Base-by-base conservation (phyloP, 1,140 invertebrate species). In the Frieseomelitta varia region DNA sequence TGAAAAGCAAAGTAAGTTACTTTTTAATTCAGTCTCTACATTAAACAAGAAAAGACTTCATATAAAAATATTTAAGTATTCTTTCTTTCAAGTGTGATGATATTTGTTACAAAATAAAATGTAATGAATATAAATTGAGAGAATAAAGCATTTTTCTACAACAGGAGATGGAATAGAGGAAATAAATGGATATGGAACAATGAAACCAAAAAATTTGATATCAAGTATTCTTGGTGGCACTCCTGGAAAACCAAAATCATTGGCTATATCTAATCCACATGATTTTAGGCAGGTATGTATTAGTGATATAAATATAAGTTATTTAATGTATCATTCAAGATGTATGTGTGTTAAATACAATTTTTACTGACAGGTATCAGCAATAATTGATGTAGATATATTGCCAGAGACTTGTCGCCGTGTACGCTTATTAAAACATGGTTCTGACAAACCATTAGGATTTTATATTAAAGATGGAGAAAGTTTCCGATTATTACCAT, bases 321-420 rank as follows among this genome's bases (percentile, higher is more conserved):
- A 56, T 72, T 21, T 63, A 4, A 4, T 12, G n/a, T 53, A 74
- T 47, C 27, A 84, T 73, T 73, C 6, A 55, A 53, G n/a, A 55
- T n/a, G 30, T 4, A 81, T 39, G 39, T 8, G 39, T 78, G 24
- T 17, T 27, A 77, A 12, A 56, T 61, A 51, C 19, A 79, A 73
- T 73, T 34, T 79, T 34, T 74, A 12, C 78, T 27, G 4, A 51
- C 47, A 98, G 97, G 98, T 98, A 72, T 99, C 99, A 63, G 98
- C 98, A 75, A 99, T 99, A 89, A 99, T 99, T 92, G 99, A 99
- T 95, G 99, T 99, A 58, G 99, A 99, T 91, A 98, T 99, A 93
- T 98, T 99, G 51, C 99, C 99, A 53, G 99, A 99, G 94, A 99
- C 99, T 14, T 99, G 98, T 95, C 96, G 99, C 61, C 96, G 99